Percentiles rank a stretch among this genome's conserved stretches.
These are phyloP conservation scores for Fundulus diaphanus DNA, from an alignment of 2,797 vertebrate species.

Conservation along the genomic window DNA sequence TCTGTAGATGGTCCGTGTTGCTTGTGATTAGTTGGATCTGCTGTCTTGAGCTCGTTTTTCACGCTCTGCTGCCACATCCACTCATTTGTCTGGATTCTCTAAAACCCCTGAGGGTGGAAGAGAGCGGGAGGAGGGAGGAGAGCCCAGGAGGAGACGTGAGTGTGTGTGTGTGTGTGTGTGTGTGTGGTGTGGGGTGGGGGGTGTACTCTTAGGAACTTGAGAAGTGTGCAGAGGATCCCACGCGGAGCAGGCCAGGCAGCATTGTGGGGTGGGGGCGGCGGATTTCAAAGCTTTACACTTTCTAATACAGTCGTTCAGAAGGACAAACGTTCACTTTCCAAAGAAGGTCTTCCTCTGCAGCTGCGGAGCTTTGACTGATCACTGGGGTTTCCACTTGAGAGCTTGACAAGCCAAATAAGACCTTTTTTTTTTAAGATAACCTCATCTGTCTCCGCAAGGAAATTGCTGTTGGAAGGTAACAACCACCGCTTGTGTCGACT, in stretches of 20 bases:
- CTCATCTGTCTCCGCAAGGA: conserved; percentile 22
- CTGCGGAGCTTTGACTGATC: conserved; percentile 38
- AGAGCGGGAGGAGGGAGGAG: conserved; percentile 37
- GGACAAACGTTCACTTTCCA: conserved; percentile 53
- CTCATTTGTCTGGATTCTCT: conserved; percentile 74
- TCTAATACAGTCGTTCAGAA: conserved; percentile 7
- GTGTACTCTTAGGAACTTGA: conserved; percentile 34
- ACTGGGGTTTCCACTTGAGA: conserved; percentile 40
- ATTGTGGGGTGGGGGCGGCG: conserved; percentile 63
- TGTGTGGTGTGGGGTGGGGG: conserved; percentile 25
- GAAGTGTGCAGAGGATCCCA: conserved; percentile 32
- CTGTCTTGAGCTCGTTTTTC: conserved; percentile 48
- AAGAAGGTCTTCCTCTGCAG: conserved; percentile 39
- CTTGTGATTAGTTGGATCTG: conserved; percentile 69
- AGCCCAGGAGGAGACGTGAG: conserved; percentile 62
- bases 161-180: conserved; percentile 42
- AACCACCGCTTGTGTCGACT: background rate
- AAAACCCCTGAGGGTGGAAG: conserved; percentile 59
- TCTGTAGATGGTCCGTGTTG: conserved; percentile 39
- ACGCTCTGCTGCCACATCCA: conserved; percentile 65
- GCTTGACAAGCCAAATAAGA: conserved; percentile 11
- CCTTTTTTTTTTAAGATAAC: conserved; percentile 22
- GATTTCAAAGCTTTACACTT: conserved; percentile 55
- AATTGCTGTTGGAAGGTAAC: background rate
- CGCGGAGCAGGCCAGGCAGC: conserved; percentile 32